These are phyloP conservation scores for Apistogramma diplotaenia DNA, from an alignment of 2,113 vertebrate species.

Conservation along the genomic window DNA sequence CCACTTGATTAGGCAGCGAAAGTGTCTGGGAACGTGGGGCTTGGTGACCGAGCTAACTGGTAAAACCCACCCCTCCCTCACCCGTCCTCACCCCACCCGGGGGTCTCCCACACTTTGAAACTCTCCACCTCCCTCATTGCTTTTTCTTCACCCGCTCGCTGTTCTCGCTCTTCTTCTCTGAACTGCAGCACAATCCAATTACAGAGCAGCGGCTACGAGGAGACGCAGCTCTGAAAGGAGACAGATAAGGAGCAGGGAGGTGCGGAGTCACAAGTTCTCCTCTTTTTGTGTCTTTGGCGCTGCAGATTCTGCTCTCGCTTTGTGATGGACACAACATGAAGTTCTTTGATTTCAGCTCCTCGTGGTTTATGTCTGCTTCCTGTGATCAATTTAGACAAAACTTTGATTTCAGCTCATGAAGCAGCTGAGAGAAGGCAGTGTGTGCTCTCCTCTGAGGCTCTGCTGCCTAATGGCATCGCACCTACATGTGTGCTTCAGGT, in stretches of 20 bases:
- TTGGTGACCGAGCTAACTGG: conserved; percentile 53
- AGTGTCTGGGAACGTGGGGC: conserved; percentile 55
- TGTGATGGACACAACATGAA: too few relatives aligned
- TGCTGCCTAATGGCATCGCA: background rate
- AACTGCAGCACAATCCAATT: conserved; percentile 1
- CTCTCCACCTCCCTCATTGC: background rate
- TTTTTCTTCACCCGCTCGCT: background rate
- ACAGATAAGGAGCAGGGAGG: background rate
- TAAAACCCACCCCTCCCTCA: background rate
- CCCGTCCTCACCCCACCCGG: background rate
- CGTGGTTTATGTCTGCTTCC: background rate
- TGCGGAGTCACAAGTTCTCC: background rate
- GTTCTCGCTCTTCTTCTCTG: background rate
- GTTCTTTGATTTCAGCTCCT: background rate
- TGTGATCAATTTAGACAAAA: background rate
- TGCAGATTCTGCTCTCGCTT: background rate
- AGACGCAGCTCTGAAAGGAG: background rate
- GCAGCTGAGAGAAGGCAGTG: background rate
- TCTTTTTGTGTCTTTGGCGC: background rate
- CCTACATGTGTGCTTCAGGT: background rate
- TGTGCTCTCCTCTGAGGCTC: too few relatives aligned
- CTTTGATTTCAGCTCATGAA: background rate
- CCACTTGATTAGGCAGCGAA: conserved; percentile 43
- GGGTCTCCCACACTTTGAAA: conserved; percentile 27
- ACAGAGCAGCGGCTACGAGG: background rate